Evolutionary conservation across 2,888 invertebrate genomes (phyloP).

Genomic region (Platycheirus rosarum): DNA sequence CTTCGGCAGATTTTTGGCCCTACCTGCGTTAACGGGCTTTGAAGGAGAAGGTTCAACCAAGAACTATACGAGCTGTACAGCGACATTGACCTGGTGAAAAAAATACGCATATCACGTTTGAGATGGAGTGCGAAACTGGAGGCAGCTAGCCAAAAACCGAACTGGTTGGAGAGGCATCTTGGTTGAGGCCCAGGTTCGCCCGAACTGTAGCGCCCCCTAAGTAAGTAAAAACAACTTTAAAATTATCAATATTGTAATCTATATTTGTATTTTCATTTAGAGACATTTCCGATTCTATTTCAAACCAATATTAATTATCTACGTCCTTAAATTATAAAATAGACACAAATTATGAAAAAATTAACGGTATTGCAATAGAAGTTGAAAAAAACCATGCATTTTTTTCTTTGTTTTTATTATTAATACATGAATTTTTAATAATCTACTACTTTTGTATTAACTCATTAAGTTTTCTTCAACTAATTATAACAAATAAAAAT

Average conservation of each 20-base stretch:
- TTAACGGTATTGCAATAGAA: conserved; percentile 38
- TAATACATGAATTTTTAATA: conserved; percentile 1
- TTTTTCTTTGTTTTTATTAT: neutral
- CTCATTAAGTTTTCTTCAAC: neutral
- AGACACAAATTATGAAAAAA: conserved; percentile 8
- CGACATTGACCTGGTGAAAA: too few species aligned
- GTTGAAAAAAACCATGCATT: conserved; percentile 6
- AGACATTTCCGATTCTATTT: conserved; percentile 50
- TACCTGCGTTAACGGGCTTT: too few species aligned
- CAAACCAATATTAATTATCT: conserved; percentile 41
- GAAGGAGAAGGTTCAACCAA: too few species aligned
- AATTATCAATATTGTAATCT: conserved; percentile 57
- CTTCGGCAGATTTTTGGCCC: too few species aligned
- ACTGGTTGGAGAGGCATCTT: too few species aligned
- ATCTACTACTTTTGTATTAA: neutral
- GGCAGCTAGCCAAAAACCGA: too few species aligned
- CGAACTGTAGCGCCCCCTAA: too few species aligned
- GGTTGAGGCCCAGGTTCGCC: too few species aligned
- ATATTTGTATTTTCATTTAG: conserved; percentile 56
- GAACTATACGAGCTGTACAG: too few species aligned
- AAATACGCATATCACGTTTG: too few species aligned
- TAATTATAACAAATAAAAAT: neutral
- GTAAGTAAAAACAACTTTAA: too few species aligned
- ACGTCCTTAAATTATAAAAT: conserved; percentile 31
- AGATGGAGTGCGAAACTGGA: too few species aligned